phyloP scores from a whole-genome alignment of 2,888 invertebrate species.

The Piscicola geometra region DNA sequence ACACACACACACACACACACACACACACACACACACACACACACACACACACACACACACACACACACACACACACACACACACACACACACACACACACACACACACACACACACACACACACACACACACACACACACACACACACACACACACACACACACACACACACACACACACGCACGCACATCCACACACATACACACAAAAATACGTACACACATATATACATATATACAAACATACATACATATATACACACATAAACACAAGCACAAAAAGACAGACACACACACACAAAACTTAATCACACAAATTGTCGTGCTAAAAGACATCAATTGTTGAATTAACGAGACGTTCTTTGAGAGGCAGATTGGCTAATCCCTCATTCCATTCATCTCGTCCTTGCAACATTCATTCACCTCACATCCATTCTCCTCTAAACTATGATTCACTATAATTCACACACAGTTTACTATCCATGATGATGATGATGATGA shows the following conservation, averaged over 20 bases:
- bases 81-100: slow-evolving; percentile 16
- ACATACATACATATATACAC: not conserved
- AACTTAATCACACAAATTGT: too few relatives aligned
- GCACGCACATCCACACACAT: not conserved
- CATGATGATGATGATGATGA: too few relatives aligned
- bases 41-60: slow-evolving; percentile 11
- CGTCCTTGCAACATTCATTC: too few relatives aligned
- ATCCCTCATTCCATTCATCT: too few relatives aligned
- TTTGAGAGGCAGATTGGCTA: too few relatives aligned
- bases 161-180: not conserved
- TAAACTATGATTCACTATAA: too few relatives aligned
- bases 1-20: slow-evolving; percentile 13
- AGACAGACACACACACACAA: too few relatives aligned
- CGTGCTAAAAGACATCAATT: too few relatives aligned
- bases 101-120: not conserved
- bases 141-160: not conserved
- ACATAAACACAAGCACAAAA: too few relatives aligned
- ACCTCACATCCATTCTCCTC: too few relatives aligned
- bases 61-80: slow-evolving; percentile 20
- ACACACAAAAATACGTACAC: not conserved
- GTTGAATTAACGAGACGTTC: too few relatives aligned
- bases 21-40: slow-evolving; percentile 15
- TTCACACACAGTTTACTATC: too few relatives aligned
- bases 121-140: not conserved
- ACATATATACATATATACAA: not conserved